These are phyloP conservation scores for Amphiura filiformis DNA, from an alignment of 35 echinoderm and acorn worm species.

Conservation along the genomic window DNA sequence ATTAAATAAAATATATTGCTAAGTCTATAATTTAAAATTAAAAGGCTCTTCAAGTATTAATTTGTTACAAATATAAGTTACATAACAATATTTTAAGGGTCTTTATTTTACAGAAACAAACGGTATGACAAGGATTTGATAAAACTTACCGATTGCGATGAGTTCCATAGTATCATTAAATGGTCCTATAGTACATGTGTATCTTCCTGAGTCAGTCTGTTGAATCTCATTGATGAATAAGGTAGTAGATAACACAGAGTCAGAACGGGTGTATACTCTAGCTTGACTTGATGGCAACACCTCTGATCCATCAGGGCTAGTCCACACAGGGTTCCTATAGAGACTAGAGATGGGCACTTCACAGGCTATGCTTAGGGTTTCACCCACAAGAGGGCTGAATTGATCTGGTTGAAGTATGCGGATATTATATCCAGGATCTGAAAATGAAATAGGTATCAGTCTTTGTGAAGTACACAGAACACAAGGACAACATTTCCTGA, in stretches of 20 bases:
- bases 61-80: too few relatives aligned
- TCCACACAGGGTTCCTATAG: constrained; percentile 71
- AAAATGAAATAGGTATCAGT: neutral
- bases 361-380: constrained; percentile 63
- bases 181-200: constrained; percentile 60
- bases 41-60: too few relatives aligned
- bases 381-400: constrained; percentile 33
- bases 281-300: constrained; percentile 1
- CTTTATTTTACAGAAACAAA: too few relatives aligned
- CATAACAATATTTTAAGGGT: too few relatives aligned
- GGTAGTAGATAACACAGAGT: constrained; percentile 31
- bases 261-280: constrained; percentile 18
- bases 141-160: constrained; percentile 19
- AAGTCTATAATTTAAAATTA: too few relatives aligned
- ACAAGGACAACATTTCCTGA: too few relatives aligned
- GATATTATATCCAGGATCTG: constrained; percentile 32
- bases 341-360: constrained; percentile 49
- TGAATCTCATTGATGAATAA: constrained; percentile 62
- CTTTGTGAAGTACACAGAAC: too few relatives aligned
- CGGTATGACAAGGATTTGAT: too few relatives aligned
- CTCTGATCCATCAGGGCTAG: constrained; percentile 51
- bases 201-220: constrained; percentile 53
- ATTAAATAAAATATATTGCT: too few relatives aligned
- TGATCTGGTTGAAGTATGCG: constrained; percentile 37
- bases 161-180: neutral